These are phyloP conservation scores for Amphipoea oculea DNA, from an alignment of 2,888 invertebrate genomes.

Conservation along the genomic window DNA sequence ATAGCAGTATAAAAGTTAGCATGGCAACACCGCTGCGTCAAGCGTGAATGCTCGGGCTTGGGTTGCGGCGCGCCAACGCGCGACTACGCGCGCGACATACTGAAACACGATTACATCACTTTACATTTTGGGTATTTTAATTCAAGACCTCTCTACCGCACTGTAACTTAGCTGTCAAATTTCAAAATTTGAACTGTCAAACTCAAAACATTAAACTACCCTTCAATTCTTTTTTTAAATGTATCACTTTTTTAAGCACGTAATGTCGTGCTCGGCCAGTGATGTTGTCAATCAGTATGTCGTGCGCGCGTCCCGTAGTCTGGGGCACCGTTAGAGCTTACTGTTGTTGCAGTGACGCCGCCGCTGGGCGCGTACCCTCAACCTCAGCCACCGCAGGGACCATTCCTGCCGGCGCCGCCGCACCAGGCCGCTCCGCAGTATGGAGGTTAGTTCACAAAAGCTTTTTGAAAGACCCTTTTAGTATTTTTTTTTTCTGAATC, in stretches of 20 bases:
- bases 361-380: conserved; percentile 91
- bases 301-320: conserved; percentile 44
- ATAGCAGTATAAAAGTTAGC: conserved; percentile 67
- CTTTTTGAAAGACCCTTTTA: background rate
- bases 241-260: conserved; percentile 6
- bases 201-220: conserved; percentile 49
- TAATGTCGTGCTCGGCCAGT: conserved; percentile 26
- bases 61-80: conserved; percentile 82
- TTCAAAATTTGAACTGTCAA: background rate
- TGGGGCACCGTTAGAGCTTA: conserved; percentile 63
- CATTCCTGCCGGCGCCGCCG: conserved; percentile 92
- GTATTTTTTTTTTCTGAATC: background rate
- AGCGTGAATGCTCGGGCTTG: conserved; percentile 91
- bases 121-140: conserved; percentile 54
- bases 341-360: conserved; percentile 89
- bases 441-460: conserved; percentile 78
- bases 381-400: conserved; percentile 91
- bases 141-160: background rate
- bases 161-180: background rate
- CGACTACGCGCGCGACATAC: conserved; percentile 54
- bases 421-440: conserved; percentile 91
- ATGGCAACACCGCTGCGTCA: conserved; percentile 82
- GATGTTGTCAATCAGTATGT: conserved; percentile 48
- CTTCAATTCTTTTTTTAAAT: background rate
- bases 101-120: conserved; percentile 47